Evolutionary conservation across 1,140 invertebrate species (phyloP), one percentile per base, ranked within the genome.

Genomic region (Carposina sasakii): DNA sequence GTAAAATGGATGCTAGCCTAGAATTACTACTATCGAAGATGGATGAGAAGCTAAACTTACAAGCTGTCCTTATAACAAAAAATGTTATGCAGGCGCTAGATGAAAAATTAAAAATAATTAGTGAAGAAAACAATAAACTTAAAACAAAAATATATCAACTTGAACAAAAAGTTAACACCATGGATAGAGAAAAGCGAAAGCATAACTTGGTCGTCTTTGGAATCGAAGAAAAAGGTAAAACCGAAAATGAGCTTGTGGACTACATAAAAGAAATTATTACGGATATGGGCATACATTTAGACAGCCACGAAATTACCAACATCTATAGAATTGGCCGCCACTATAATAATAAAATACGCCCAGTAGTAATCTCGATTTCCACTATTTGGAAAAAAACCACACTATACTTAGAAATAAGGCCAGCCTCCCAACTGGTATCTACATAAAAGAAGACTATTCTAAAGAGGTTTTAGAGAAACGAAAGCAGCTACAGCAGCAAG

Each of bases 341-440:
- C 17, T 2, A 19, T 1, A 9, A n/a, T 8, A 43, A 47, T 13
- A 63, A 60, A 50, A 58, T 39, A 17, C 55, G 58, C 1, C 61
- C 60, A 19, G 26, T 63, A 6, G 43, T 61, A 28, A 24, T 54
- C 2, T 47, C 61, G 0, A 5, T 68, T 1, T 60, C 59, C 28
- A 54, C 58, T 3, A 9, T 2, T 24, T 68, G 65, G 58, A 68
- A 68, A 52, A 67, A 67, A n/a, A n/a, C 57, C 54, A 58, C 40
- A 9, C 56, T 4, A 52, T 59, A 22, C 17, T 56, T 6, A 46
- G 37, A 43, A 65, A 65, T 26, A 64, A 52, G 16, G 21, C 15
- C 0, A 50, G 52, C 9, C 48, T 65, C 0, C 51, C 48, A 30
- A 0, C 4, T 50, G 24, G 36, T 21, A 21, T 59, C 8, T 43